Base-by-base conservation (phyloP, 2,797 vertebrate species). In the Enteromius anoplus region DNA sequence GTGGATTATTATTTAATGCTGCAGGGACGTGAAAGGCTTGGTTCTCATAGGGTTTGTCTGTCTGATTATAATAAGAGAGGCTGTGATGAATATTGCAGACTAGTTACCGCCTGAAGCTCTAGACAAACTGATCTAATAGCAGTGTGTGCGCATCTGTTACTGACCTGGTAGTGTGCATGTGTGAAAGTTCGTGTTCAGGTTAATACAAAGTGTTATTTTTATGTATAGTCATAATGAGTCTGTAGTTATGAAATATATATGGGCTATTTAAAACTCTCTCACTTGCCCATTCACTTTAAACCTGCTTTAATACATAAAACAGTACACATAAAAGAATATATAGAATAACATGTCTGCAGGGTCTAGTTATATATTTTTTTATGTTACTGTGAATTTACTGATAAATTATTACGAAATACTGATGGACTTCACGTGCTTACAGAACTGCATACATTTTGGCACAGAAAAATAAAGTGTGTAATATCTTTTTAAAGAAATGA, bases 41-140 rank as follows among this genome's bases (percentile, higher is more conserved):
- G 32, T 58, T 83, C 49, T 83, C 58, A 42, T 2, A 32, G 81
- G 40, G 81, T 80, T 47, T 75, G 76, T 72, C 79, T 75, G 65
- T 47, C 51, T 81, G 78, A 85, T 84, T 84, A 84, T 87, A 87
- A 85, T 85, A 87, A 81, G 83, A 47, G 66, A 75, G 26, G 45
- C 62, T 75, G 66, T 87, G 83, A 87, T 84, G 75, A 78, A 83
- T 78, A 72, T 82, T 76, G 72, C 79, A 49, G 62, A 77, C 75
- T 66, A 81, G 73, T 73, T 65, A 78, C 23, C 10, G 79, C 86
- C 86, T 66, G 37, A 75, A 85, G 84, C 75, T 58, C 55, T 68
- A 29, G 37, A 85, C 70, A 64, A 87, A 78, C 75, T 85, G 69
- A 82, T 64, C 47, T 73, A 81, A 79, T 81, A 72, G n/a, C 9